phyloP scores from a whole-genome alignment of 2,797 vertebrate genomes.

The Takifugu ocellatus region DNA sequence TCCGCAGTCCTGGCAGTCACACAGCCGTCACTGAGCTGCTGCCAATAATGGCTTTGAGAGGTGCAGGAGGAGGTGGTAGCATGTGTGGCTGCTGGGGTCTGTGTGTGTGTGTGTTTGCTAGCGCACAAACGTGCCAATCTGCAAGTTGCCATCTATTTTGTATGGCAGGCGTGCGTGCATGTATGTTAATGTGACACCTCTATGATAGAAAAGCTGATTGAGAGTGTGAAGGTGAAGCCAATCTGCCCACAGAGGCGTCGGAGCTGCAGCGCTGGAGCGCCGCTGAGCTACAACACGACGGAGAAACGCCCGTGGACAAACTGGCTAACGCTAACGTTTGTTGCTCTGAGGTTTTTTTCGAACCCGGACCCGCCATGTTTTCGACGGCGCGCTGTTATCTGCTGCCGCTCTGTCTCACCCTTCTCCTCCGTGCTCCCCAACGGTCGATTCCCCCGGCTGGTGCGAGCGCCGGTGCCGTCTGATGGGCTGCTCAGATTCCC shows the following conservation, averaged over 20 bases:
- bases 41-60: constrained; percentile 77
- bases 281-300: constrained; percentile 61
- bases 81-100: not conserved
- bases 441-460: constrained; percentile 50
- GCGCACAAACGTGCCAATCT: constrained; percentile 68
- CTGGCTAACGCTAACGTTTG: constrained; percentile 32
- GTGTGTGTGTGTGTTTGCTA: constrained; percentile 49
- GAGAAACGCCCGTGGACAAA: constrained; percentile 55
- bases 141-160: constrained; percentile 71
- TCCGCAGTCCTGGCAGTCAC: constrained; percentile 77
- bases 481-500: constrained; percentile 72
- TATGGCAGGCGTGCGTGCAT: constrained; percentile 65
- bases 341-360: no score
- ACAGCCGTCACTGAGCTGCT: constrained; percentile 76
- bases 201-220: constrained; percentile 73
- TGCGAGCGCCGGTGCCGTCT: constrained; percentile 63
- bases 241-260: constrained; percentile 59
- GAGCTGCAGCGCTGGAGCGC: constrained; percentile 54
- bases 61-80: constrained; percentile 53
- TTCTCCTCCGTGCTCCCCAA: constrained; percentile 38
- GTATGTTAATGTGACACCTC: constrained; percentile 73
- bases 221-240: constrained; percentile 72
- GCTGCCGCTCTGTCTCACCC: no score
- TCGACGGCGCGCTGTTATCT: no score
- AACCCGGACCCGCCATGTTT: no score